Evolutionary conservation across 1,140 invertebrate species (phyloP).

Genomic region (Pollicipes pollicipes): DNA sequence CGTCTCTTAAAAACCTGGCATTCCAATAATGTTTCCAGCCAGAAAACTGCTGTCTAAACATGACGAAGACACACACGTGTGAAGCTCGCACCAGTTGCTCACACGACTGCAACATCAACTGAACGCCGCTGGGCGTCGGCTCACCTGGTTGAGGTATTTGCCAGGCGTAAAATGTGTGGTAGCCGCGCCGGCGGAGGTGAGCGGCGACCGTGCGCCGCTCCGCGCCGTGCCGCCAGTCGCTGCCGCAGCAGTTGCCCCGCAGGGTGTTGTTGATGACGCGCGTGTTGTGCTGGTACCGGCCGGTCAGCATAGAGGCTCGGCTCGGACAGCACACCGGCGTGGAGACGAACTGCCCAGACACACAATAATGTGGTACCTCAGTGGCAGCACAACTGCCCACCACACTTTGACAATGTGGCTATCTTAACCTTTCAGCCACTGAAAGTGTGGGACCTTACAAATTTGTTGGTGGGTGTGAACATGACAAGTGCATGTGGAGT

Average conservation of each 20-base stretch:
- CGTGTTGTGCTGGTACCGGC: constrained; percentile 67
- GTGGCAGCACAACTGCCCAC: too few relatives aligned
- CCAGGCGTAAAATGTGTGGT: constrained; percentile 66
- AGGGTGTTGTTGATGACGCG: constrained; percentile 56
- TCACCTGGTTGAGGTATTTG: constrained; percentile 72
- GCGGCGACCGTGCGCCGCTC: constrained; percentile 39
- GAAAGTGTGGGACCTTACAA: too few relatives aligned
- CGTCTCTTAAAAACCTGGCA: too few relatives aligned
- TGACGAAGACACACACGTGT: too few relatives aligned
- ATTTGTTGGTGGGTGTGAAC: too few relatives aligned
- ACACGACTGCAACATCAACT: constrained; percentile 42
- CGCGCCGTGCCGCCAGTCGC: not conserved
- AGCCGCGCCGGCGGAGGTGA: constrained; percentile 41
- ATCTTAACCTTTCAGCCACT: too few relatives aligned
- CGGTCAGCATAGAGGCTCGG: constrained; percentile 65
- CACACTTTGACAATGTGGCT: too few relatives aligned
- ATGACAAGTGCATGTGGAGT: too few relatives aligned
- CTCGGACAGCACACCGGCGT: constrained; percentile 75
- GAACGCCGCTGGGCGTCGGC: constrained; percentile 28
- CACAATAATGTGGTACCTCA: too few relatives aligned
- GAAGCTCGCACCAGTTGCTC: constrained; percentile 66
- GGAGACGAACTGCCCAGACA: constrained; percentile 23
- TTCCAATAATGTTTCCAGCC: too few relatives aligned
- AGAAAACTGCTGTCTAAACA: too few relatives aligned
- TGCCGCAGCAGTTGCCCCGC: constrained; percentile 38